Evolutionary conservation across 2,797 vertebrate species (phyloP).

Genomic region (Odontamblyopus rebecca): DNA sequence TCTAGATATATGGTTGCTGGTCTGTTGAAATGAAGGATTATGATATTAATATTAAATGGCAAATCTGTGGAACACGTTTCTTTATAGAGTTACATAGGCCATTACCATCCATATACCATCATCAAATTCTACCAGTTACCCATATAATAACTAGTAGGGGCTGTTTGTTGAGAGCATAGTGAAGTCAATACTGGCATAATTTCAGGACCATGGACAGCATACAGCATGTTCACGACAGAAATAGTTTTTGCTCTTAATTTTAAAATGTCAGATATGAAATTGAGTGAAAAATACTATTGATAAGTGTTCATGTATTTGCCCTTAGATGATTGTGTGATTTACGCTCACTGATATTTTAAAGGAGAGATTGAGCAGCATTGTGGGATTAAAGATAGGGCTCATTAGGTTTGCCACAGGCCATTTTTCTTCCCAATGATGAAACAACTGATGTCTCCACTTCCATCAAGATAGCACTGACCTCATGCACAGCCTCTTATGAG

Average conservation of each 20-base stretch:
- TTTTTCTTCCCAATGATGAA: constrained; percentile 65
- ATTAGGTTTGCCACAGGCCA: constrained; percentile 63
- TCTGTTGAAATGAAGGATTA: too few species aligned
- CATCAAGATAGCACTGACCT: constrained; percentile 75
- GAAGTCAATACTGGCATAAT: constrained; percentile 11
- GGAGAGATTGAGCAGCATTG: constrained; percentile 19
- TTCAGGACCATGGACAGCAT: constrained; percentile 81
- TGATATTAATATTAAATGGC: too few species aligned
- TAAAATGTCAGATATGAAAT: constrained; percentile 14
- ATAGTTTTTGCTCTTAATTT: neutral
- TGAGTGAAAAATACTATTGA: constrained; percentile 11
- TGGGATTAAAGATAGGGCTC: constrained; percentile 59
- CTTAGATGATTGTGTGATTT: constrained; percentile 19
- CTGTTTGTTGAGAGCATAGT: neutral
- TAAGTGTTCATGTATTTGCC: constrained; percentile 22
- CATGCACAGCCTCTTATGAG: constrained; percentile 57
- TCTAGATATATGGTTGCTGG: too few species aligned
- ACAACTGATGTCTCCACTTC: constrained; percentile 66
- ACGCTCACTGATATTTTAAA: constrained; percentile 27
- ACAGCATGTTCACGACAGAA: neutral
- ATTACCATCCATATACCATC: too few species aligned
- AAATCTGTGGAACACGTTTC: too few species aligned
- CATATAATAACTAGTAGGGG: neutral
- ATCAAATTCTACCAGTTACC: too few species aligned
- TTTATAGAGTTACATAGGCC: too few species aligned